Conservation (phyloP, 2,113 vertebrate genomes). For the Scalopus aquaticus region DNA sequence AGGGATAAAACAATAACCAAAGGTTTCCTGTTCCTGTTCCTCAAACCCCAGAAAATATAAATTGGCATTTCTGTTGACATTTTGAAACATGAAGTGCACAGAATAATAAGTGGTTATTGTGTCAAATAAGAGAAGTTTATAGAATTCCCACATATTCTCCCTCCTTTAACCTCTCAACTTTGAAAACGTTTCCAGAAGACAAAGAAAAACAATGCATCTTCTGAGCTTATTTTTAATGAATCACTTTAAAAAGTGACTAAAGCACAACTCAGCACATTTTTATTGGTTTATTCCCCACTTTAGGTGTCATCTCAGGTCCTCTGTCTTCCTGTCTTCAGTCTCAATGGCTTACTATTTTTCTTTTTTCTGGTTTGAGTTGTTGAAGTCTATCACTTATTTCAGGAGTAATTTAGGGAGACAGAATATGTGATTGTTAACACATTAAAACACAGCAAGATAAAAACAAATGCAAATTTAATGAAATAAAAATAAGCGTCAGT, state of each 20-base stretch:
- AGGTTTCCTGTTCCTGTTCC: slow-evolving; percentile 33
- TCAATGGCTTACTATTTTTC: background rate
- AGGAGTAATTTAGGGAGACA: background rate
- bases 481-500: background rate
- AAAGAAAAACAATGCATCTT: background rate
- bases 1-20: slow-evolving; percentile 22
- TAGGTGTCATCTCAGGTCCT: background rate
- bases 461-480: background rate
- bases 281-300: background rate
- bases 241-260: background rate
- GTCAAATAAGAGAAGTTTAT: slow-evolving; percentile 1
- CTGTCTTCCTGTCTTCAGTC: background rate
- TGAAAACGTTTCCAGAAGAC: background rate
- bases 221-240: slow-evolving; percentile 30
- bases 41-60: slow-evolving; percentile 56
- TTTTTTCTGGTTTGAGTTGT: background rate
- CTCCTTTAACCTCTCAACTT: background rate
- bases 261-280: background rate
- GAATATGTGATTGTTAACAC: background rate
- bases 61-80: slow-evolving; percentile 51
- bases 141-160: background rate
- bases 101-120: background rate
- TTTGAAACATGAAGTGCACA: slow-evolving; percentile 7
- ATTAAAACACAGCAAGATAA: background rate
- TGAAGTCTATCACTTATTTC: background rate